Evolutionary conservation across 2,888 invertebrate species (phyloP).

Genomic region (Athetis lepigone): DNA sequence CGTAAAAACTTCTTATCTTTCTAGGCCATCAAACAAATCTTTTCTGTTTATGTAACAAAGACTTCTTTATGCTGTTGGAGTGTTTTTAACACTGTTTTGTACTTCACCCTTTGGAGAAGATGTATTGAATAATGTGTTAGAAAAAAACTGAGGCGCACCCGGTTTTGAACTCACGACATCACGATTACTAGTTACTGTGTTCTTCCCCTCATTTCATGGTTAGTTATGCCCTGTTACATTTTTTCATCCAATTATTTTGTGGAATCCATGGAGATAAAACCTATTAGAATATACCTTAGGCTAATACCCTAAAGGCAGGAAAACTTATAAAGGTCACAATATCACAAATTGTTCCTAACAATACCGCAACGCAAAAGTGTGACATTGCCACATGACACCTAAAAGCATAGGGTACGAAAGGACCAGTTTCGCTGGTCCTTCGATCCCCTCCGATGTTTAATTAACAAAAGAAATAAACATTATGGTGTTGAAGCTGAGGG

Average conservation of each 20-base stretch:
- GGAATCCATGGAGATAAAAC: conserved; percentile 4
- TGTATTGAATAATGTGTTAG: conserved; percentile 25
- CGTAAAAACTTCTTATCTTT: conserved; percentile 54
- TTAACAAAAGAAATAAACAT: conserved; percentile 54
- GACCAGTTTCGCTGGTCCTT: conserved; percentile 44
- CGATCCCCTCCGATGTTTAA: conserved; percentile 27
- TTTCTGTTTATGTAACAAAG: conserved; percentile 51
- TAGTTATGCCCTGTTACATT: conserved; percentile 38
- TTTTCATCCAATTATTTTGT: conserved; percentile 34
- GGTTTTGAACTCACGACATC: conserved; percentile 47
- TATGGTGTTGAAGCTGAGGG: conserved; percentile 48
- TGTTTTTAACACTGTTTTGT: conserved; percentile 43
- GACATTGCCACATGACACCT: conserved; percentile 52
- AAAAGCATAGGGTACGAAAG: conserved; percentile 44
- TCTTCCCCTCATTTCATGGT: conserved; percentile 52
- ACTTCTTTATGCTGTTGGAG: conserved; percentile 28
- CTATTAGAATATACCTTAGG: neutral
- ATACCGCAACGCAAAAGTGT: conserved; percentile 46
- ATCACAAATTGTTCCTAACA: conserved; percentile 47
- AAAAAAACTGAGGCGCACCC: conserved; percentile 33
- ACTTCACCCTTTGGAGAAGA: conserved; percentile 30
- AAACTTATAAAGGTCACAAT: conserved; percentile 44
- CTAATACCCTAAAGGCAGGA: conserved; percentile 4
- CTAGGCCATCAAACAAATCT: conserved; percentile 49
- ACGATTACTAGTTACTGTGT: conserved; percentile 45